Evolutionary conservation across 2,113 vertebrate genomes (phyloP).

Genomic region (Gallinago jamesoni): DNA sequence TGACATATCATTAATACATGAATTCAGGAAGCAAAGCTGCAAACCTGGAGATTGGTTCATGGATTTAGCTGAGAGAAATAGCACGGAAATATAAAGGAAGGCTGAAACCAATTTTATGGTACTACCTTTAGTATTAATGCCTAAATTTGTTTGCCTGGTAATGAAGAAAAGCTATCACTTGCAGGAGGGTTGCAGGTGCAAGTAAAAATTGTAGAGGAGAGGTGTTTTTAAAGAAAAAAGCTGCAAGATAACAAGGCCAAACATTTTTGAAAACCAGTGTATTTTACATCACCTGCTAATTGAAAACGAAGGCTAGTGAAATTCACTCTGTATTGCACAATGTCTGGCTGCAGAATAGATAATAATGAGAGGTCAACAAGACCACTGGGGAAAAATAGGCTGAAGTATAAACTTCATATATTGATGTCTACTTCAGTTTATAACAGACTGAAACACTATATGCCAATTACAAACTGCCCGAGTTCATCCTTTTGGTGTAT

Average conservation of each 20-base stretch:
- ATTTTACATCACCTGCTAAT: background rate
- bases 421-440: background rate
- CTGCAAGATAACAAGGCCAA: background rate
- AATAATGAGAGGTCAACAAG: background rate
- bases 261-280: background rate
- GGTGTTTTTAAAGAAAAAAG: background rate
- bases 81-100: slow-evolving; percentile 31
- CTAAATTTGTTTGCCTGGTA: slow-evolving; percentile 35
- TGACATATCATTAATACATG: slow-evolving; percentile 69
- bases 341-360: background rate
- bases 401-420: background rate
- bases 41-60: slow-evolving; percentile 54
- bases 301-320: background rate
- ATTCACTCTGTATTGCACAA: background rate
- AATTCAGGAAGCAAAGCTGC: slow-evolving; percentile 53
- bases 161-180: slow-evolving; percentile 25
- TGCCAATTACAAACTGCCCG: background rate
- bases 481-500: background rate
- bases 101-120: slow-evolving; percentile 54
- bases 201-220: background rate
- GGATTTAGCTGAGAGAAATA: slow-evolving; percentile 64
- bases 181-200: background rate
- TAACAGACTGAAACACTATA: background rate
- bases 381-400: background rate
- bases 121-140: slow-evolving; percentile 46